These are phyloP conservation scores for Anabacerthia variegaticeps DNA, from an alignment of 2,797 vertebrate species.

Conservation along the genomic window DNA sequence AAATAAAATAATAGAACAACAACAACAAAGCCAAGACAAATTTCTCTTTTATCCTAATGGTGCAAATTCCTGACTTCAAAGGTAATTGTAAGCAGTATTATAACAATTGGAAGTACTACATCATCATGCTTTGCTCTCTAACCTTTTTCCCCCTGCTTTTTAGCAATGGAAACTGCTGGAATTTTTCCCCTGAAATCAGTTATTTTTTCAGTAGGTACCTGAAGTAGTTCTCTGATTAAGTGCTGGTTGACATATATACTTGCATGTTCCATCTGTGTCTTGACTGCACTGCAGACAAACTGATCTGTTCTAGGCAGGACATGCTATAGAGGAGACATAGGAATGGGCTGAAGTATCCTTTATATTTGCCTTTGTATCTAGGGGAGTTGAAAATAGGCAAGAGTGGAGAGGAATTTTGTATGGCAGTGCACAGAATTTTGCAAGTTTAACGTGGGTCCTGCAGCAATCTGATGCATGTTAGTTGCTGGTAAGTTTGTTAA, in stretches of 20 bases:
- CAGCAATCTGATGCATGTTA: constrained; percentile 70
- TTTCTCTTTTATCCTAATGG: not conserved
- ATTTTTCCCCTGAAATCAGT: not conserved
- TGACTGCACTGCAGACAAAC: constrained; percentile 46
- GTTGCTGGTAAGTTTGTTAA: constrained; percentile 75
- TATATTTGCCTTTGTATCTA: constrained; percentile 78
- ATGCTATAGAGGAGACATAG: constrained; percentile 59
- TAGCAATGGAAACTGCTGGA: not conserved
- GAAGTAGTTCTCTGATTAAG: not conserved
- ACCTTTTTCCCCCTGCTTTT: not conserved
- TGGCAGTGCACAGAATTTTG: constrained; percentile 74
- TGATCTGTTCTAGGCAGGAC: constrained; percentile 46
- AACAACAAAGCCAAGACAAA: not conserved
- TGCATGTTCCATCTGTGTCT: constrained; percentile 14
- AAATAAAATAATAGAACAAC: not conserved
- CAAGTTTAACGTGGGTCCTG: constrained; percentile 70
- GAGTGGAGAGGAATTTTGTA: constrained; percentile 73
- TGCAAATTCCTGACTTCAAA: not conserved
- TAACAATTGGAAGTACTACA: constrained; percentile 6
- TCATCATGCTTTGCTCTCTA: not conserved
- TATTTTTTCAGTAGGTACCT: constrained; percentile 36
- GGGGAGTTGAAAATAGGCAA: constrained; percentile 75
- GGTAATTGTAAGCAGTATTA: not conserved
- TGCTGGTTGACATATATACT: not conserved
- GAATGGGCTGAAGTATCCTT: constrained; percentile 76